A percentile compares a stretch with the other conserved stretches of the same genome.
Conservation (phyloP, 2,113 vertebrate species). For the Larimichthys crocea region DNA sequence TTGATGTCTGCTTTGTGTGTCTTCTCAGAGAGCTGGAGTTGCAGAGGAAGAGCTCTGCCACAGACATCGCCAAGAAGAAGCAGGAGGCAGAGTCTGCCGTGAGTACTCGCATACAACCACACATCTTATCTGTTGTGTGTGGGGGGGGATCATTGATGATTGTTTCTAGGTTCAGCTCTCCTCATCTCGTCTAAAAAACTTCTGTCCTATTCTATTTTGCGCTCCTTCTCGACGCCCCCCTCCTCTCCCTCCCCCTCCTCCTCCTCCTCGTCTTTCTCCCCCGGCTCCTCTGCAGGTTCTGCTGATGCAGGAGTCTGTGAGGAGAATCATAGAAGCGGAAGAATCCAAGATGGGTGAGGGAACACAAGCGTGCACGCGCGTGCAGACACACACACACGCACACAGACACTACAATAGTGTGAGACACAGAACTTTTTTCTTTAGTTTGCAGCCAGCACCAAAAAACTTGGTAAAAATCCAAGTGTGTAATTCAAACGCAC, state of each 20-base stretch:
- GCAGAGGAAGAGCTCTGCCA: conserved; percentile 91
- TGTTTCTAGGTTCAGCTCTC: conserved; percentile 48
- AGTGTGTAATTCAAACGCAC: conserved; percentile 56
- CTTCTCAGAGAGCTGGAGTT: conserved; percentile 92
- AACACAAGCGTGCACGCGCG: conserved; percentile 25
- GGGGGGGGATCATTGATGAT: conserved; percentile 48
- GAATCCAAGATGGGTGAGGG: conserved; percentile 95
- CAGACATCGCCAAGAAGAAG: conserved; percentile 92
- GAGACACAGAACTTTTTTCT: conserved; percentile 37
- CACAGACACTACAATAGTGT: conserved; percentile 18
- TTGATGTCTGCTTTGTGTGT: conserved; percentile 56
- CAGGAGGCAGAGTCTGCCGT: conserved; percentile 96
- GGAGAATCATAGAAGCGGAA: conserved; percentile 93
- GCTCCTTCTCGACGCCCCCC: neutral
- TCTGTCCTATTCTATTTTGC: conserved; percentile 44
- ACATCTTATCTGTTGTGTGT: conserved; percentile 32
- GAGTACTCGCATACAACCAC: conserved; percentile 73
- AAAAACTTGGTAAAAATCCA: conserved; percentile 55
- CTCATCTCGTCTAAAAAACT: conserved; percentile 43
- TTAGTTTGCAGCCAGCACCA: conserved; percentile 35
- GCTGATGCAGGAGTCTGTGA: conserved; percentile 98
- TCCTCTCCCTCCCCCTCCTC: neutral
- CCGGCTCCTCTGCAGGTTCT: conserved; percentile 85
- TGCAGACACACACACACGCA: conserved; percentile 25
- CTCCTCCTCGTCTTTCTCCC: conserved; percentile 30